phyloP scores from a whole-genome alignment of 2,113 vertebrate genomes.

The Hypanus sabinus region DNA sequence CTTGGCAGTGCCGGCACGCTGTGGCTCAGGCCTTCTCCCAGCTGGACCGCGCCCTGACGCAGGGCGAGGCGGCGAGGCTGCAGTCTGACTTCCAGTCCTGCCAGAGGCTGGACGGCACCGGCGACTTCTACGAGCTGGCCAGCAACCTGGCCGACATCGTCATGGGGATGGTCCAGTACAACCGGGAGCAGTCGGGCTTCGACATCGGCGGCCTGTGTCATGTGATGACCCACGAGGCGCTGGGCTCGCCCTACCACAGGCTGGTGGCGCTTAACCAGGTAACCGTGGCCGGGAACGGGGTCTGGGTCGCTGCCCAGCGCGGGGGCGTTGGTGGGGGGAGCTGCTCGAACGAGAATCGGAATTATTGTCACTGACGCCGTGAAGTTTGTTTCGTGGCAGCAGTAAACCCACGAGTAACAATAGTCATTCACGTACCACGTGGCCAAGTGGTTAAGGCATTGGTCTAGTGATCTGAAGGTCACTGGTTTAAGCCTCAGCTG shows the following conservation, averaged over 20 bases:
- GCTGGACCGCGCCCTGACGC: slow-evolving; percentile 51
- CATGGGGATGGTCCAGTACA: slow-evolving; percentile 69
- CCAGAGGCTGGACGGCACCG: slow-evolving; percentile 41
- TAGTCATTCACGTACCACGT: too few relatives aligned
- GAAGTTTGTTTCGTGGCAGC: too few relatives aligned
- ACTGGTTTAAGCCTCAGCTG: too few relatives aligned
- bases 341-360: too few relatives aligned
- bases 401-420: too few relatives aligned
- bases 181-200: slow-evolving; percentile 52
- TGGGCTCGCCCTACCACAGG: slow-evolving; percentile 45
- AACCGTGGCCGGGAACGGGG: slow-evolving; percentile 1
- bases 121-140: slow-evolving; percentile 59
- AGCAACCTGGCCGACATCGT: slow-evolving; percentile 62
- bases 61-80: slow-evolving; percentile 42
- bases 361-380: too few relatives aligned
- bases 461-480: too few relatives aligned
- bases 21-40: slow-evolving; percentile 55
- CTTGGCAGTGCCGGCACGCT: slow-evolving; percentile 54
- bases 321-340: background rate
- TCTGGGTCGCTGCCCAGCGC: too few relatives aligned
- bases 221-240: slow-evolving; percentile 50
- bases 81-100: slow-evolving; percentile 62
- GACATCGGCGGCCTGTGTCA: slow-evolving; percentile 57
- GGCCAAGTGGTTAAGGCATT: too few relatives aligned
- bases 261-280: slow-evolving; percentile 55